A percentile compares a stretch with the other conserved stretches of the same genome.
These are phyloP conservation scores for Dexiosoma caninum DNA, from an alignment of 2,888 invertebrate genomes.

Conservation along the genomic window DNA sequence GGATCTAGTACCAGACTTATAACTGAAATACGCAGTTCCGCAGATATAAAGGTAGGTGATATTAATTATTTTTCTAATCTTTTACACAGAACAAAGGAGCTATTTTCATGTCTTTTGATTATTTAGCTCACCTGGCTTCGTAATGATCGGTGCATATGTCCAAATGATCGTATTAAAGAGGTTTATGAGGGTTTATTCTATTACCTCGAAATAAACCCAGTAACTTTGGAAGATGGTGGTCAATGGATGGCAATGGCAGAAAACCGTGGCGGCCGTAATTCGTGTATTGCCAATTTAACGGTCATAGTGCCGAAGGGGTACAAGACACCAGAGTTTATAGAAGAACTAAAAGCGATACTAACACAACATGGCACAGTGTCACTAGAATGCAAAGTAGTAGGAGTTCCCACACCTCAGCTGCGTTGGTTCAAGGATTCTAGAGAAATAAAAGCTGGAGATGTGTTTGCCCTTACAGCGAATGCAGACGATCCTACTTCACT, in stretches of 20 bases:
- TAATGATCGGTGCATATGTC: conserved; percentile 86
- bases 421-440: conserved; percentile 90
- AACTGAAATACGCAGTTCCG: conserved; percentile 88
- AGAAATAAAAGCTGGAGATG: conserved; percentile 93
- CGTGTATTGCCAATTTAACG: conserved; percentile 87
- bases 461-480: conserved; percentile 91
- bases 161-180: conserved; percentile 86
- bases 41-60: conserved; percentile 85
- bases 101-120: background rate
- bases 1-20: conserved; percentile 91
- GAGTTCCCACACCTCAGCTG: conserved; percentile 89
- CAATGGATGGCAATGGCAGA: conserved; percentile 91
- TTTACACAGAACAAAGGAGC: background rate
- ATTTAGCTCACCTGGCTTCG: conserved; percentile 90
- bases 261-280: conserved; percentile 86
- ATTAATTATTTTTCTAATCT: background rate
- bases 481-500: conserved; percentile 90
- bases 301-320: conserved; percentile 93
- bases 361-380: conserved; percentile 94
- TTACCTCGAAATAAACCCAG: conserved; percentile 89
- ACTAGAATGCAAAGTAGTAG: conserved; percentile 93
- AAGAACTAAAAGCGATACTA: conserved; percentile 88
- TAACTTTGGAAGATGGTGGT: conserved; percentile 89
- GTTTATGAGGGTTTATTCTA: conserved; percentile 91
- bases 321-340: conserved; percentile 91